Evolutionary conservation across 2,113 vertebrate species (phyloP).

Genomic region (Anolis carolinensis): DNA sequence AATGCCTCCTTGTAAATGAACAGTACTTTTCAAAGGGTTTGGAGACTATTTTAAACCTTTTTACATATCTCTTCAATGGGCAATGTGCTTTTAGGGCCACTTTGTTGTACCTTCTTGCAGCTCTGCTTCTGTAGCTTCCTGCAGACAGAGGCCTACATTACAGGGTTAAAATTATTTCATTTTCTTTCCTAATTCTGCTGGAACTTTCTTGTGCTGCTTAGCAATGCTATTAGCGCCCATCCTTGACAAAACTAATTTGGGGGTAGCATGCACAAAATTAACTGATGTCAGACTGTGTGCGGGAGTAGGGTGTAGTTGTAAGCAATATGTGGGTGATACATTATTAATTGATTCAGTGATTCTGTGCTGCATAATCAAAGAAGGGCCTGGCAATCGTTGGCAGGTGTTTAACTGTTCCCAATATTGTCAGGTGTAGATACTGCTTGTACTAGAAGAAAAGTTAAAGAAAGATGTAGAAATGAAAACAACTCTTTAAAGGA

Average conservation of each 20-base stretch:
- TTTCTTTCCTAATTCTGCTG: conserved; percentile 16
- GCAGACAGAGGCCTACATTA: not conserved
- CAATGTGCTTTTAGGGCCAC: not conserved
- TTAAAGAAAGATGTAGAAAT: conserved; percentile 3
- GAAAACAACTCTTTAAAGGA: not conserved
- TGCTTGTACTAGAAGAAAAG: conserved; percentile 16
- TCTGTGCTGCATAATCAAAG: conserved; percentile 41
- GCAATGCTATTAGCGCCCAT: conserved; percentile 22
- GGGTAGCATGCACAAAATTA: conserved; percentile 41
- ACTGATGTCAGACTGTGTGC: conserved; percentile 42
- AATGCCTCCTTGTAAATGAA: no score
- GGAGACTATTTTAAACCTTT: not conserved
- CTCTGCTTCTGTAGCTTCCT: not conserved
- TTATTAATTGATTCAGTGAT: conserved; percentile 44
- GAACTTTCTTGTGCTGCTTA: conserved; percentile 26
- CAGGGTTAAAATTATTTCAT: conserved; percentile 15
- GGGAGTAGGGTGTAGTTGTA: conserved; percentile 36
- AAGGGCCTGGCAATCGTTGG: conserved; percentile 10
- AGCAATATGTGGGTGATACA: conserved; percentile 43
- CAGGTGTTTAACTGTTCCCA: conserved; percentile 38
- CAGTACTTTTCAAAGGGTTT: no score
- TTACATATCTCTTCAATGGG: not conserved
- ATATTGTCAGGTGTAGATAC: conserved; percentile 25
- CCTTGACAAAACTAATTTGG: conserved; percentile 41
- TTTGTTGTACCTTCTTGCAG: not conserved